Percentiles rank a stretch among this genome's conserved stretches.
Evolutionary conservation across 2,113 vertebrate species (phyloP).

Genomic region (Dolichallabes microphthalmus): DNA sequence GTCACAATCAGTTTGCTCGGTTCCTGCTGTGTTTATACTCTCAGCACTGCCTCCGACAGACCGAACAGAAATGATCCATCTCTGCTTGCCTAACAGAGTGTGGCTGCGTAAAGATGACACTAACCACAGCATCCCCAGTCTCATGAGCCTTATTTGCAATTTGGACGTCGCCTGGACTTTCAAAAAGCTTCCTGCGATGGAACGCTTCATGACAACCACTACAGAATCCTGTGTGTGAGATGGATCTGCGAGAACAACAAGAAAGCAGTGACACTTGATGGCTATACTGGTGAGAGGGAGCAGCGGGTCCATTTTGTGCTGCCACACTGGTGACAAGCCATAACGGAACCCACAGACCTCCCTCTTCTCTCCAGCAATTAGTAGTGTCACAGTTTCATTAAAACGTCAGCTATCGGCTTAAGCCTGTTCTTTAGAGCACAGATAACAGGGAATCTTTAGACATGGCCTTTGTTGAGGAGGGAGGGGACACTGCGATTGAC

Average conservation of each 20-base stretch:
- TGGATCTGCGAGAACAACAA: not conserved
- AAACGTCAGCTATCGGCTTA: constrained; percentile 73
- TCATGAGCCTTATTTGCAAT: constrained; percentile 24
- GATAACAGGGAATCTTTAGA: constrained; percentile 47
- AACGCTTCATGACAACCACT: not conserved
- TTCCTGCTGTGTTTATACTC: constrained; percentile 41
- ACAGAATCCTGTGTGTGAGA: not conserved
- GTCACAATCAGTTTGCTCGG: not conserved
- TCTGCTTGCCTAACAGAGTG: constrained; percentile 18
- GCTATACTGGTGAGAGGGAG: not conserved
- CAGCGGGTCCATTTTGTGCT: constrained; percentile 44
- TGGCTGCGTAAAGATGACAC: constrained; percentile 5
- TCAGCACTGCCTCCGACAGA: constrained; percentile 30
- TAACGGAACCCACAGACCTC: constrained; percentile 63
- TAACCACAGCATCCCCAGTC: constrained; percentile 33
- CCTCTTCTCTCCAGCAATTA: constrained; percentile 78
- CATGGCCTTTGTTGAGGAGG: constrained; percentile 28
- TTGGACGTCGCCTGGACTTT: constrained; percentile 37
- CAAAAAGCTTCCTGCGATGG: not conserved
- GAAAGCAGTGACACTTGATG: constrained; percentile 18
- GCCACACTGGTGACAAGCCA: constrained; percentile 55
- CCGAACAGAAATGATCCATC: constrained; percentile 23
- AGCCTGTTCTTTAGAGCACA: constrained; percentile 37
- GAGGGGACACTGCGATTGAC: constrained; percentile 1
- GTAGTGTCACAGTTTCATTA: constrained; percentile 78